Percentiles rank a stretch among this genome's conserved stretches.
Evolutionary conservation across 1,140 invertebrate species (phyloP).

Genomic region (Diachasmimorpha longicaudata): DNA sequence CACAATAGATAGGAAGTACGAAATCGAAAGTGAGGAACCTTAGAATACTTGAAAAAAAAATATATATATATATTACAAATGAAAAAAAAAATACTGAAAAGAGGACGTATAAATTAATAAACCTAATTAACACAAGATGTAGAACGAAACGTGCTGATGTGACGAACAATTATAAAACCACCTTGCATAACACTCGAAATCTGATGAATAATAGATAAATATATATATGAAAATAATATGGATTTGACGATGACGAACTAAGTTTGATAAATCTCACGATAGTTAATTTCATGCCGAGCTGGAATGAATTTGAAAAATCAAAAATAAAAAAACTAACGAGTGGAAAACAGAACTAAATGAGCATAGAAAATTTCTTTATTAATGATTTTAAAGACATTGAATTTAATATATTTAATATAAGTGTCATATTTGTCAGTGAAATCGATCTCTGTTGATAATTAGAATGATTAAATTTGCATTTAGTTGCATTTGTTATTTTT

Average conservation of each 20-base stretch:
- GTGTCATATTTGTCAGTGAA: slow-evolving; percentile 31
- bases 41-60: background rate
- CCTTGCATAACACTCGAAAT: slow-evolving; percentile 38
- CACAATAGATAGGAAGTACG: slow-evolving; percentile 20
- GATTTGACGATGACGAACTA: slow-evolving; percentile 45
- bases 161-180: slow-evolving; percentile 33
- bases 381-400: slow-evolving; percentile 47
- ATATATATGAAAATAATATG: slow-evolving; percentile 37
- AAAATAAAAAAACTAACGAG: background rate
- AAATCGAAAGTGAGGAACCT: slow-evolving; percentile 17
- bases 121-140: background rate
- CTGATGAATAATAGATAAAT: slow-evolving; percentile 32
- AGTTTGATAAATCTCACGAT: slow-evolving; percentile 46
- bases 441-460: slow-evolving; percentile 31
- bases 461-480: slow-evolving; percentile 14
- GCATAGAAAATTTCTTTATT: slow-evolving; percentile 45
- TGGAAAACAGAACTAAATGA: slow-evolving; percentile 11
- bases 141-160: slow-evolving; percentile 5
- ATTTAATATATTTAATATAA: slow-evolving; percentile 45
- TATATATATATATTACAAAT: no score
- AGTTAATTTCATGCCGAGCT: slow-evolving; percentile 42
- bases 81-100: slow-evolving; percentile 1
- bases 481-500: slow-evolving; percentile 24
- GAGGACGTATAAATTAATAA: slow-evolving; percentile 13
- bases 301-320: slow-evolving; percentile 38